Evolutionary conservation across 2,113 vertebrate genomes (phyloP).

Genomic region (Argyrosomus japonicus): DNA sequence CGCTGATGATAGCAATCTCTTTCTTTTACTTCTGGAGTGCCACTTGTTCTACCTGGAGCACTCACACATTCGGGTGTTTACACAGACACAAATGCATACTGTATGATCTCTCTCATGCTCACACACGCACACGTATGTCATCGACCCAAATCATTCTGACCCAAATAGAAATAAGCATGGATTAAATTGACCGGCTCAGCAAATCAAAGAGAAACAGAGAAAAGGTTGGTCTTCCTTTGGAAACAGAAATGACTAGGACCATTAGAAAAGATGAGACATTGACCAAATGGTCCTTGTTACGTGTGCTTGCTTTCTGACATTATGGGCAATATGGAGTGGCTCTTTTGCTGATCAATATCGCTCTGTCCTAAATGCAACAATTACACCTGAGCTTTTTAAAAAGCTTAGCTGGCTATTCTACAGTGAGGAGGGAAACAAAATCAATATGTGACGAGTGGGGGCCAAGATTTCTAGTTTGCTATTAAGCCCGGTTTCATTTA

Average conservation of each 20-base stretch:
- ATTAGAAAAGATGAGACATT: constrained; percentile 22
- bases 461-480: constrained; percentile 11
- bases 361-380: constrained; percentile 67
- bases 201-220: constrained; percentile 50
- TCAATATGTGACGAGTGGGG: constrained; percentile 36
- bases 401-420: constrained; percentile 55
- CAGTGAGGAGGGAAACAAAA: constrained; percentile 18
- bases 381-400: constrained; percentile 67
- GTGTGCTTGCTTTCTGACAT: constrained; percentile 27
- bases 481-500: constrained; percentile 43
- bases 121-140: constrained; percentile 1
- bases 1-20: constrained; percentile 20
- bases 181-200: constrained; percentile 43
- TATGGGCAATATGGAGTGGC: constrained; percentile 24
- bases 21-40: not conserved
- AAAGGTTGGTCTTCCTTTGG: constrained; percentile 11
- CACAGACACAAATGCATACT: not conserved
- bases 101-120: not conserved
- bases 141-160: constrained; percentile 40
- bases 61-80: not conserved
- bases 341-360: constrained; percentile 58
- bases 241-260: constrained; percentile 22
- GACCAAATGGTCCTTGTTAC: constrained; percentile 52
- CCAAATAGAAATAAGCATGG: constrained; percentile 50
- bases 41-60: constrained; percentile 17